Base-by-base conservation (phyloP, 1,140 invertebrate species). In the Armadillidium nasatum region DNA sequence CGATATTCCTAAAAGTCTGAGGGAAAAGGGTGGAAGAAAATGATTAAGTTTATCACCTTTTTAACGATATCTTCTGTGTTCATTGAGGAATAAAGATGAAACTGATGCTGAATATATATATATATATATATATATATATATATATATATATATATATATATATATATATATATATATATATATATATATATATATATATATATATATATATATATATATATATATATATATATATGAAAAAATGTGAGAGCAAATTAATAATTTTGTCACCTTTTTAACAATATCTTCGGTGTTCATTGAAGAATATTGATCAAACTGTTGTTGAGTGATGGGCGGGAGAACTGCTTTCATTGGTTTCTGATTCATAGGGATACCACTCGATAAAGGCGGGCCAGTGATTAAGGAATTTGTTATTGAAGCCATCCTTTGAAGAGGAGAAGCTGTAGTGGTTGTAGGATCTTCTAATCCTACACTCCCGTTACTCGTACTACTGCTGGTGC, bases 261-360 rank as follows among this genome's bases (percentile, higher is more conserved):
- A 21, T 7, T 45, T 43, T 9, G 82, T 84, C 84, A 91, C 94
- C 86, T 94, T 93, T 81, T 96, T 93, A 33, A 99, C 97, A 79
- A 99, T 95, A 79, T 99, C 96, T 87, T 99, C 97, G 0, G 97
- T 99, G 84, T 99, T 98, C 68, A 99, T 89, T 85, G 96, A 96
- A 83, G 97, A 95, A 87, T 97, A 99, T 84, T 95, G 91, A 85
- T 99, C 97, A 85, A 99, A 99, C 84, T 99, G 96, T 83, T 99
- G 96, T 84, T 99, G 97, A 0, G 96, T 98, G 77, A 99, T 98
- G 0, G 97, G 97, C 22, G 96, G 95, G 82, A 99, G 88, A 15
- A 98, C 95, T 10, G 96, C 95, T 86, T 96, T 96, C 76, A 97
- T 88, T 13, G 96, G 95, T 78, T 95, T 87, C 82, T 94, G 93